phyloP scores from a whole-genome alignment of 2,888 invertebrate species.

The Drosophila phalerata region DNA sequence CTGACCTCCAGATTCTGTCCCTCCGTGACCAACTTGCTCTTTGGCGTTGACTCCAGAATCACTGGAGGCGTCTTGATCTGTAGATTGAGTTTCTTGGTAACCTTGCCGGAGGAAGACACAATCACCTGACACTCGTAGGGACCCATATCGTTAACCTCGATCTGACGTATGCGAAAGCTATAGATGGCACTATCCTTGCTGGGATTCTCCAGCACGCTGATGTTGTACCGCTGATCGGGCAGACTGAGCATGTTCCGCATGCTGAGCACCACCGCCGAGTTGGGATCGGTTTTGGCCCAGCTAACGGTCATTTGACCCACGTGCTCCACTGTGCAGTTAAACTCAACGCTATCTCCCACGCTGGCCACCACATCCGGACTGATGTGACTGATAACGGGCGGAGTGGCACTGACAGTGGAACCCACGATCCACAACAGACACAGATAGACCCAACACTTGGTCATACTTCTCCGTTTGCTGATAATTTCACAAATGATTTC shows the following conservation, averaged over 20 bases:
- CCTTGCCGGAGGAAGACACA: conserved; percentile 81
- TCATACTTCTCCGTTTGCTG: conserved; percentile 29
- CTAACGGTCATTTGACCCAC: conserved; percentile 81
- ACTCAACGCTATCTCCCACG: conserved; percentile 83
- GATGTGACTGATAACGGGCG: conserved; percentile 81
- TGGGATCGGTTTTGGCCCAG: conserved; percentile 83
- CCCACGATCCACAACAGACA: conserved; percentile 31
- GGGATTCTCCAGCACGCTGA: conserved; percentile 72
- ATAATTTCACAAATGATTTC: conserved; percentile 41
- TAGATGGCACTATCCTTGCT: conserved; percentile 76
- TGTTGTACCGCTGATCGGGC: conserved; percentile 81
- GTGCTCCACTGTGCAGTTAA: conserved; percentile 84
- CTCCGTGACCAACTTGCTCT: conserved; percentile 78
- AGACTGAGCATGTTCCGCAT: conserved; percentile 82
- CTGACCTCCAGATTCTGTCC: conserved; percentile 86
- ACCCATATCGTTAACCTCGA: conserved; percentile 84
- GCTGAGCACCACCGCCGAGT: conserved; percentile 80
- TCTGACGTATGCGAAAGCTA: conserved; percentile 81
- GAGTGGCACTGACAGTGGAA: conserved; percentile 30
- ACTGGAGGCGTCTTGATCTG: conserved; percentile 83
- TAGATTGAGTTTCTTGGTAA: conserved; percentile 80
- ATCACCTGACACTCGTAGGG: conserved; percentile 85
- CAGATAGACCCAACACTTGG: conserved; percentile 17
- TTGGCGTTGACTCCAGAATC: conserved; percentile 81
- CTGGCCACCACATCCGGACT: conserved; percentile 82